Base-by-base conservation (phyloP, 2,797 vertebrate species). In the Buceros bicornis region DNA sequence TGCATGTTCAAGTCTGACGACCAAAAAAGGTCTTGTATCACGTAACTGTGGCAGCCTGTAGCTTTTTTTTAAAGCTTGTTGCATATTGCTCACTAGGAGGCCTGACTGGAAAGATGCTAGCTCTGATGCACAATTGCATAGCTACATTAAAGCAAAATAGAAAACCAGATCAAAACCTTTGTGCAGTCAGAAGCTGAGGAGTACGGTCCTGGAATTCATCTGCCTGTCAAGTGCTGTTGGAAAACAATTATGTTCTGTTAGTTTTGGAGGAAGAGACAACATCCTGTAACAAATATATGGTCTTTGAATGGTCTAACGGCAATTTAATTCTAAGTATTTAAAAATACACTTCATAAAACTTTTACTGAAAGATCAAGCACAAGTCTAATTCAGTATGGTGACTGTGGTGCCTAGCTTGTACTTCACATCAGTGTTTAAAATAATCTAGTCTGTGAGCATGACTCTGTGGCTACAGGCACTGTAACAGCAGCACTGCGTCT, bases 1-100 rank as follows among this genome's bases (percentile, higher is more conserved):
- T 94, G 83, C 60, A 37, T 1, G 4, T 92, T 87, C 1, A 5
- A 95, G 43, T 48, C 51, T 70, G 83, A 85, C 81, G 67, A 82
- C 87, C 83, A 89, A 95, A 96, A 95, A 95, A 95, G 93, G 93
- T 74, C 89, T 89, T 91, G 60, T 92, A 53, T 77, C 78, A 37
- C 42, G 17, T 78, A 92, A 89, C 87, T 71, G 81, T 96, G 80
- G 86, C 86, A 90, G 95, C 90, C 93, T 95, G 89, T 91, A 87
- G 71, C 16, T 65, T 72, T 71, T 56, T 53, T 47, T 58, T 21
- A 5, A 87, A 74, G 21, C 43, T 77, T 26, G 8, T 73, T 96
- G 77, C 78, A 42, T 65, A 25, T 70, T 87, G 71, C 92, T 95
- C 53, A 21, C 64, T 87, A 26, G 33, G 73, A 95, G 51, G 62